These are phyloP conservation scores for Osmerus eperlanus DNA, from an alignment of 2,113 vertebrate genomes.

Conservation along the genomic window DNA sequence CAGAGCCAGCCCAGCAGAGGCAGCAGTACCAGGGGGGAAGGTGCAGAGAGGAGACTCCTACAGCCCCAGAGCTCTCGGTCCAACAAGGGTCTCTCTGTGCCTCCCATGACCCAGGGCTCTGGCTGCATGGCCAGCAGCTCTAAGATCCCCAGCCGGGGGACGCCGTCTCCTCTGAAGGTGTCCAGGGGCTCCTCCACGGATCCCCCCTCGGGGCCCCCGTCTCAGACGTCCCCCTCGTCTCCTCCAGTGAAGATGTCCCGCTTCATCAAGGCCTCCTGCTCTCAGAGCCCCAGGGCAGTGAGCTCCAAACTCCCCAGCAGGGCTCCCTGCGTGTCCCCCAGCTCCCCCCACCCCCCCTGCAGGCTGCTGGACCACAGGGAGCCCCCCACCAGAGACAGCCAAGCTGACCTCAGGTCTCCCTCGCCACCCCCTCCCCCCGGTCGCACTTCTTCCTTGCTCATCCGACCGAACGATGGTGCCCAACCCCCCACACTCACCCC, in stretches of 20 bases:
- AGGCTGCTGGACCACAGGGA: slow-evolving; percentile 66
- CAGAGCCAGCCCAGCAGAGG: slow-evolving; percentile 46
- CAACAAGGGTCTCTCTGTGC: slow-evolving; percentile 63
- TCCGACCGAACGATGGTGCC: slow-evolving; percentile 74
- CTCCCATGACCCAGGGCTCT: slow-evolving; percentile 50
- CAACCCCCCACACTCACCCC: slow-evolving; percentile 55
- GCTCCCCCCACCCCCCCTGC: slow-evolving; percentile 64
- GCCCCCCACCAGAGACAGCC: slow-evolving; percentile 74
- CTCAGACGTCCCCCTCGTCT: slow-evolving; percentile 62
- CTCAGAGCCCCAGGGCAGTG: slow-evolving; percentile 60
- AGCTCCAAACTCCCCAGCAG: slow-evolving; percentile 60
- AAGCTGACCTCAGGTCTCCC: slow-evolving; percentile 70
- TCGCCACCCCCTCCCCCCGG: slow-evolving; percentile 79
- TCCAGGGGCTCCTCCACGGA: slow-evolving; percentile 50
- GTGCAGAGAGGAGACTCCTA: slow-evolving; percentile 66
- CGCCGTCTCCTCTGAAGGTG: slow-evolving; percentile 73
- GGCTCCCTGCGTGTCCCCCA: slow-evolving; percentile 38
- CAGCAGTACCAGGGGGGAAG: slow-evolving; percentile 43
- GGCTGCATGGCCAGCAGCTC: slow-evolving; percentile 67
- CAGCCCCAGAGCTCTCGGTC: slow-evolving; percentile 60
- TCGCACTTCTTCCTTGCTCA: slow-evolving; percentile 81
- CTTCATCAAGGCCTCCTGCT: slow-evolving; percentile 69
- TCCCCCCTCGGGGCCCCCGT: slow-evolving; percentile 30
- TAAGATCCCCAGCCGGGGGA: slow-evolving; percentile 79
- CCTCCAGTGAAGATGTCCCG: slow-evolving; percentile 73